Conservation (phyloP, 1,140 invertebrate species). For the Telenomus remus region DNA sequence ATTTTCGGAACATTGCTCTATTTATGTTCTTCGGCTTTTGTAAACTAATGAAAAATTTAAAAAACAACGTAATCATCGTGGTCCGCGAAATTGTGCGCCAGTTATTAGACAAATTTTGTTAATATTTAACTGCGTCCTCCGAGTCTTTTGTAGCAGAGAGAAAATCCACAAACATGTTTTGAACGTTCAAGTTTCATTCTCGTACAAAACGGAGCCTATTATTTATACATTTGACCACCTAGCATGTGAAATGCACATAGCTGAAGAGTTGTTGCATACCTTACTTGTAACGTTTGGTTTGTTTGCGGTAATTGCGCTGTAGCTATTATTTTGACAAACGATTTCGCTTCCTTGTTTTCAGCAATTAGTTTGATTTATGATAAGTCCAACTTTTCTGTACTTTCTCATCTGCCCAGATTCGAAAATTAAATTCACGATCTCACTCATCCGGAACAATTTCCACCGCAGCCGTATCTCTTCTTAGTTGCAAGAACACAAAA, state of each 20-base stretch:
- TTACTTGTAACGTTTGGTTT: slow-evolving; percentile 35
- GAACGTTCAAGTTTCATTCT: slow-evolving; percentile 36
- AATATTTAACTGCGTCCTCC: slow-evolving; percentile 36
- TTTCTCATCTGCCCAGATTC: not conserved
- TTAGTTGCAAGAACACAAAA: too few relatives aligned
- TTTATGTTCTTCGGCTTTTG: not conserved
- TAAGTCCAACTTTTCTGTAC: not conserved
- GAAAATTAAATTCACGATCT: too few relatives aligned
- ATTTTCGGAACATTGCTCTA: too few relatives aligned
- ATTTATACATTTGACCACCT: slow-evolving; percentile 48
- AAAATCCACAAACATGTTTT: slow-evolving; percentile 48
- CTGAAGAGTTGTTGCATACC: slow-evolving; percentile 46
- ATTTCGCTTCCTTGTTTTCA: slow-evolving; percentile 11
- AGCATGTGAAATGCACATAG: slow-evolving; percentile 45
- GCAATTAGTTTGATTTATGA: slow-evolving; percentile 16
- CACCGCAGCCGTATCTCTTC: too few relatives aligned
- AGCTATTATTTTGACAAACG: slow-evolving; percentile 40
- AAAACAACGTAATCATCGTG: not conserved
- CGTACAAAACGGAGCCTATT: slow-evolving; percentile 31
- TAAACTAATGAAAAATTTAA: not conserved
- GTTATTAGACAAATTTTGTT: slow-evolving; percentile 23
- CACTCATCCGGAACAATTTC: too few relatives aligned
- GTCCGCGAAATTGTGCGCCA: not conserved
- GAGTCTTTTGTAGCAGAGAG: slow-evolving; percentile 23
- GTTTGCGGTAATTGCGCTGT: slow-evolving; percentile 31